Conservation (phyloP, 2,888 invertebrate genomes). For the Elysia crispata region DNA sequence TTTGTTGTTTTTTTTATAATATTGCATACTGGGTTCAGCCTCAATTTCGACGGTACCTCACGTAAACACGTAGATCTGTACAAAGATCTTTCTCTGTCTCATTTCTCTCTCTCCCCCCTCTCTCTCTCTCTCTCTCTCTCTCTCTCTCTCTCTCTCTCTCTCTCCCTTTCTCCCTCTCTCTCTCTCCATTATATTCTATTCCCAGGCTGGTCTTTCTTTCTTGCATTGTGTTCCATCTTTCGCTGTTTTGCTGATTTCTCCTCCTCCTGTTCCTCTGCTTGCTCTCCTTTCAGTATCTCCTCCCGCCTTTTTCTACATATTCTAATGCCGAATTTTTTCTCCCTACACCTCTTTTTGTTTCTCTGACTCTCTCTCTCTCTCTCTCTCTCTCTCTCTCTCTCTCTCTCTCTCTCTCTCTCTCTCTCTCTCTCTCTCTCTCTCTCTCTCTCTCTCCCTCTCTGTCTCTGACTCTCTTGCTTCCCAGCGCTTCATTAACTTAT, state of each 20-base stretch:
- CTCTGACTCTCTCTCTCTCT: background rate
- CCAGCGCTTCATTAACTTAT: too few species aligned
- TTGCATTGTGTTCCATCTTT: background rate
- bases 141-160: too few species aligned
- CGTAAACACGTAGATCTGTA: too few species aligned
- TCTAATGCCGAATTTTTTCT: background rate
- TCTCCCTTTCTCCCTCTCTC: too few species aligned
- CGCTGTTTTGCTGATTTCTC: background rate
- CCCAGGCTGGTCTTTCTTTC: background rate
- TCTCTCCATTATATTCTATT: too few species aligned
- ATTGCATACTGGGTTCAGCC: too few species aligned
- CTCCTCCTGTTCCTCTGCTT: background rate
- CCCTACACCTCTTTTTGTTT: background rate
- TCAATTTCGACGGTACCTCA: too few species aligned
- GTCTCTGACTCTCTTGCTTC: background rate
- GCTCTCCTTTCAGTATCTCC: background rate
- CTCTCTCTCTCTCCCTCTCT: conserved; percentile 10
- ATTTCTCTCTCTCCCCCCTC: too few species aligned
- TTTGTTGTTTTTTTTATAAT: too few species aligned
- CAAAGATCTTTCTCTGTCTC: too few species aligned
- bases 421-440: conserved; percentile 16
- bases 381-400: conserved; percentile 19
- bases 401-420: conserved; percentile 19
- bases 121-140: too few species aligned
- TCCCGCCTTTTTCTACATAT: background rate